Base-by-base conservation (phyloP, 2,797 vertebrate genomes). In the Graptemys geographica region DNA sequence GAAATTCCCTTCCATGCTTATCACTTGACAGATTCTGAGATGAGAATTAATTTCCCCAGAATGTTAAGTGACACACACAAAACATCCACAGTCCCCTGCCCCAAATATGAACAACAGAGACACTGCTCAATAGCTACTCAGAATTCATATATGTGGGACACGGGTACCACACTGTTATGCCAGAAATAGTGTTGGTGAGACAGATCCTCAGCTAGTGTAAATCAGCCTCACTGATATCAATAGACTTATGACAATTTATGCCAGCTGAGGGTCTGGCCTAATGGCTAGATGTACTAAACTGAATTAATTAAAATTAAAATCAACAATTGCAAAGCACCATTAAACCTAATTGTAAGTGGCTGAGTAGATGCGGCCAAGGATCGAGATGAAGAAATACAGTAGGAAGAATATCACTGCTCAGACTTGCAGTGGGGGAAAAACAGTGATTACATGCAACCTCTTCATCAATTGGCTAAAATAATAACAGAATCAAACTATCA, bases 1-100 rank as follows among this genome's bases (percentile, higher is more conserved):
- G 44, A 0, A 85, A 65, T 3, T 87, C 21, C 12, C 6, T 10
- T 83, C 93, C 72, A 80, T 6, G 21, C 90, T 94, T 55, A 11
- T 49, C 12, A 12, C 11, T 69, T 15, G 44, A 53, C 51, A 89
- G 83, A 85, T 90, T 89, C 56, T 87, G 62, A 31, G 88, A 83
- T 25, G 5, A 82, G 86, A 2, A 92, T 79, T 90, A 72, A 37
- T 87, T 93, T 95, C 88, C 81, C 79, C 9, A 65, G 53, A 88
- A 90, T 86, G 9, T 53, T 27, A 41, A 89, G 49, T 57, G 72
- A 95, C 44, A 95, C 80, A 81, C 4, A 91, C 92, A 95, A 92
- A 79, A 65, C 37, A 41, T 72, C 82, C 76, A 13, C 57, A 87
- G 4, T 31, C 92, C 95, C 89, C 81, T 56, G 12, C 41, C 47